A percentile compares a stretch with the other conserved stretches of the same genome.
Conservation (phyloP, 2,888 invertebrate genomes). For the Acrobasis consociella region DNA sequence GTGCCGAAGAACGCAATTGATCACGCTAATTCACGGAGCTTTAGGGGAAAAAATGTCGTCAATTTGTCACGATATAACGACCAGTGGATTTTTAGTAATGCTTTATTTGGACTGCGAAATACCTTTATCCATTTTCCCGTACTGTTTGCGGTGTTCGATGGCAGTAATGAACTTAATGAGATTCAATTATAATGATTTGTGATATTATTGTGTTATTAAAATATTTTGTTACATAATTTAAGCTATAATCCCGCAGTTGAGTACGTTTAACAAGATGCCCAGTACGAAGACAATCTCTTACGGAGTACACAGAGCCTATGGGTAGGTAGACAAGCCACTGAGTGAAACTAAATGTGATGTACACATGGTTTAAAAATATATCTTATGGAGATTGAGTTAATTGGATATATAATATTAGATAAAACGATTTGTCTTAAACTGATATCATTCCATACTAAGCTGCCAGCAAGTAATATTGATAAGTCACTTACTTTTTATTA, state of each 20-base stretch:
- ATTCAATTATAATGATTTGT: not conserved
- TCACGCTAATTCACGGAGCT: conserved; percentile 75
- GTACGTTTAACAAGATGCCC: too few species aligned
- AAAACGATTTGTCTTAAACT: not conserved
- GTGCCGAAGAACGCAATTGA: conserved; percentile 73
- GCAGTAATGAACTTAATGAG: conserved; percentile 7
- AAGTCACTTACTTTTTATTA: too few species aligned
- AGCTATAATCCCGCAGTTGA: too few species aligned
- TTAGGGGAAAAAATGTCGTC: conserved; percentile 67
- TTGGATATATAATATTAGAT: not conserved
- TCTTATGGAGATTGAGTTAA: not conserved
- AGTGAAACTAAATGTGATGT: too few species aligned
- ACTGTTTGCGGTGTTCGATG: conserved; percentile 39
- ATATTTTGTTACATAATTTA: not conserved
- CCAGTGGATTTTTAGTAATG: conserved; percentile 48
- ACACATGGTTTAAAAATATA: too few species aligned
- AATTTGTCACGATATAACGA: conserved; percentile 76
- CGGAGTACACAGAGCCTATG: too few species aligned
- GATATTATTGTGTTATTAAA: conserved; percentile 2
- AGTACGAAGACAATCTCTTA: too few species aligned
- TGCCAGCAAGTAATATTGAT: too few species aligned
- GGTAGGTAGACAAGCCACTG: too few species aligned
- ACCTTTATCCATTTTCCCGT: conserved; percentile 43
- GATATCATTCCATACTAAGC: not conserved
- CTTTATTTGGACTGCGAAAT: conserved; percentile 16